Conservation (phyloP, 2,888 invertebrate species). For the Rotaria socialis region DNA sequence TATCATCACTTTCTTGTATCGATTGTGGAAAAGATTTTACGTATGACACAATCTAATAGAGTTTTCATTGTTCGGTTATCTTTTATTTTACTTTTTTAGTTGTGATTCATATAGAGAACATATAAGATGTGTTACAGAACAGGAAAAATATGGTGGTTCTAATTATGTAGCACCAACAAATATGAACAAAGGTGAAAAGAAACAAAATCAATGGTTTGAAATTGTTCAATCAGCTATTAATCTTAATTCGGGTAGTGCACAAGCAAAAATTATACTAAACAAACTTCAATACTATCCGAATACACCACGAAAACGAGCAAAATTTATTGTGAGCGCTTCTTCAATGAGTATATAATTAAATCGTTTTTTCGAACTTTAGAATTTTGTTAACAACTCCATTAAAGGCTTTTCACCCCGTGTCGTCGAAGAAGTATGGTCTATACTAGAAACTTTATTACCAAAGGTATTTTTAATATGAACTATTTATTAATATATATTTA, state of each 20-base stretch:
- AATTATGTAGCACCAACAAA: not conserved
- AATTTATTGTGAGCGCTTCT: not conserved
- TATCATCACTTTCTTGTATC: not conserved
- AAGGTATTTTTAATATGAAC: not conserved
- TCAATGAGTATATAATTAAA: not conserved
- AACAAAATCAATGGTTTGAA: constrained; percentile 36
- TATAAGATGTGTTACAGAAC: constrained; percentile 12
- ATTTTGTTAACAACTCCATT: not conserved
- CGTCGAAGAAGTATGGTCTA: constrained; percentile 32
- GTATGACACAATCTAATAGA: not conserved
- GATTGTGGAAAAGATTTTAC: constrained; percentile 35
- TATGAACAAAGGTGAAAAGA: constrained; percentile 33
- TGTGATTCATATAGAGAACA: not conserved
- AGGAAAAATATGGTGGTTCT: constrained; percentile 27
- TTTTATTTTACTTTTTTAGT: not conserved
- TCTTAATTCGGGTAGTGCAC: not conserved
- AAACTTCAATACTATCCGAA: constrained; percentile 34
- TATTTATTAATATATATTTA: not conserved
- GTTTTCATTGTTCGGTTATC: too few species aligned
- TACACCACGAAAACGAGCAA: constrained; percentile 34
- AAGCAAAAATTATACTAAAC: not conserved
- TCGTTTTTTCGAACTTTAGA: not conserved
- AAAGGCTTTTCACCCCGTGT: not conserved
- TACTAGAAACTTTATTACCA: constrained; percentile 25
- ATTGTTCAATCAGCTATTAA: constrained; percentile 32